Evolutionary conservation across 2,888 invertebrate genomes (phyloP), one percentile per base, ranked within the genome.

Genomic region (Geophilus truncorum): DNA sequence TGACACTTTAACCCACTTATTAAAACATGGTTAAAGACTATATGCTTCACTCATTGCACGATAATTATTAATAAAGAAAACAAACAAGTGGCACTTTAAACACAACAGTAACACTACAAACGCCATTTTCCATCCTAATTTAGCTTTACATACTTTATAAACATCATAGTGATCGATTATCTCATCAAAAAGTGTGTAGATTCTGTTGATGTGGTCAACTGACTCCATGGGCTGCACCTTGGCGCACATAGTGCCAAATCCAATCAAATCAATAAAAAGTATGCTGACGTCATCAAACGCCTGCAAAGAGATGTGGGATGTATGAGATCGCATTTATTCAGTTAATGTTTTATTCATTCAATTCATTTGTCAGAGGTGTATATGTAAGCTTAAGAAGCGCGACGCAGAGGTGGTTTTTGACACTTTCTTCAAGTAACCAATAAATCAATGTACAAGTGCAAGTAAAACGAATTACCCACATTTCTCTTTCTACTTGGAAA

Each of bases 111-210:
- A n/a, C n/a, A n/a, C 9, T 32, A 6, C 32, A 32, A 4, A 32
- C 32, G 9, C 32, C 32, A 32, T 32, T 32, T 32, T 32, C 21
- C 6, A 36, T 12, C 15, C 15, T 15, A 7, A 9, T 40, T 7
- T 40, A 40, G 7, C 15, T 40, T 4, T 12, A 80, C 83, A 84
- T 85, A 94, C 94, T 91, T 96, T 96, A 86, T 96, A 96, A 1
- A 95, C 95, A 81, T 93, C 90, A 83, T 93, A 94, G 40, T 92
- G 90, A 85, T 96, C 94, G 85, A 95, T 92, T 77, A 95, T 90
- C 30, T 92, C 89, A 87, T 96, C 96, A 84, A 96, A 93, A 83
- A 92, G 92, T 0, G 93, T 93, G 88, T 94, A 96, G 0, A 95
- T 93, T 1, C 92, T 92, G 86, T 96, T 96, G 89, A 96, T 93